Conservation (phyloP, 1,140 invertebrate species). For the Pseudomyrmex flavicornis region DNA sequence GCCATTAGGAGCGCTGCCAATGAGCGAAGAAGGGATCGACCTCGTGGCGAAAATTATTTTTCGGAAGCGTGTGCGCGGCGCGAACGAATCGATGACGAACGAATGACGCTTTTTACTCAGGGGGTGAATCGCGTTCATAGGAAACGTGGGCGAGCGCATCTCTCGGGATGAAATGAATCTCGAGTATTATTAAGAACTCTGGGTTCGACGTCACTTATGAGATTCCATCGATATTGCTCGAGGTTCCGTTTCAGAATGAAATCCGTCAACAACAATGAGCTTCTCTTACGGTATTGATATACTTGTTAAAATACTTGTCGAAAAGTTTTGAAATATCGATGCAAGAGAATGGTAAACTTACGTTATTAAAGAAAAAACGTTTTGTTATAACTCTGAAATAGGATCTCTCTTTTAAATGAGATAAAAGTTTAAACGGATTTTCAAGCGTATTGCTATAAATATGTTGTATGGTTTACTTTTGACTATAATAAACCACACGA, state of each 20-base stretch:
- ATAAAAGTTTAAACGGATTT: background rate
- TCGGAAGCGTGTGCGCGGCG: background rate
- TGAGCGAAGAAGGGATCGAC: background rate
- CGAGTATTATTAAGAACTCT: constrained; percentile 5
- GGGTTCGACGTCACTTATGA: constrained; percentile 1
- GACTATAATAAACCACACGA: background rate
- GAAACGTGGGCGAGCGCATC: background rate
- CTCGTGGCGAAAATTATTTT: background rate
- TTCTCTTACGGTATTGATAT: background rate
- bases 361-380: background rate
- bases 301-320: background rate
- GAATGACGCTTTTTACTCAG: background rate
- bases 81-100: constrained; percentile 7
- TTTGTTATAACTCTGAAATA: background rate
- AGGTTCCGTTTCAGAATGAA: background rate
- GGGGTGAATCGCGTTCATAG: background rate
- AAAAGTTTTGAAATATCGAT: constrained; percentile 6
- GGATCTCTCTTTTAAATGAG: background rate
- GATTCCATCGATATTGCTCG: constrained; percentile 3
- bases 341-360: background rate
- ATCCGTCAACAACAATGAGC: constrained; percentile 14
- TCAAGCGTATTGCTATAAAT: background rate
- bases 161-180: background rate
- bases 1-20: background rate
- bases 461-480: background rate